Evolutionary conservation across 2,797 vertebrate genomes (phyloP).

Genomic region (Anguilla megastoma): DNA sequence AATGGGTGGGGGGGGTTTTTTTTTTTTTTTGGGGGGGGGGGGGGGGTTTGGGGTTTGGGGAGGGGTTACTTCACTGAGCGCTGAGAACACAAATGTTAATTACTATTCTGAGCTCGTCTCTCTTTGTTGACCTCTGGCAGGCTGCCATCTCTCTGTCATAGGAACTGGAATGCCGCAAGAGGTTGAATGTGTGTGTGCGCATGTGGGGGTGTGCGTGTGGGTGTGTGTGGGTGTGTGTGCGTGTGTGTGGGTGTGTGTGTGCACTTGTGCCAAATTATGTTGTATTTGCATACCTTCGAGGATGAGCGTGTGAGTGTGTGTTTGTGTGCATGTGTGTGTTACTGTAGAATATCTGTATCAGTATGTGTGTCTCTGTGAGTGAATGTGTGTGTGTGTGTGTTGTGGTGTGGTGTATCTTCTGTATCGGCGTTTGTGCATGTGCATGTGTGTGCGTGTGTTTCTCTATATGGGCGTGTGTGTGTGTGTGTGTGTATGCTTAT

Average conservation of each 20-base stretch:
- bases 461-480: conserved; percentile 25
- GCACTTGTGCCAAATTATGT: too few relatives aligned
- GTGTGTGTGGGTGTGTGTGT: conserved; percentile 19
- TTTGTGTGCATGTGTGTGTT: conserved; percentile 23
- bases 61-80: not conserved
- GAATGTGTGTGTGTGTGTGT: not conserved
- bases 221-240: conserved; percentile 2
- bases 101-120: conserved; percentile 29
- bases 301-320: conserved; percentile 24
- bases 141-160: conserved; percentile 14
- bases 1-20: too few relatives aligned
- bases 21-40: not conserved
- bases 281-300: too few relatives aligned
- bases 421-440: not conserved
- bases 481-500: not conserved
- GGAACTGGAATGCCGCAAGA: conserved; percentile 34
- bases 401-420: conserved; percentile 13
- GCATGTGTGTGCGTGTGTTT: conserved; percentile 27
- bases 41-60: not conserved
- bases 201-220: conserved; percentile 27
- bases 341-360: too few relatives aligned
- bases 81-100: not conserved
- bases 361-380: not conserved
- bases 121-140: conserved; percentile 32
- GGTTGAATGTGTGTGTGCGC: not conserved